A percentile compares a stretch with the other conserved stretches of the same genome.
Evolutionary conservation across 2,113 vertebrate genomes (phyloP).

Genomic region (Tragelaphus imberbis): DNA sequence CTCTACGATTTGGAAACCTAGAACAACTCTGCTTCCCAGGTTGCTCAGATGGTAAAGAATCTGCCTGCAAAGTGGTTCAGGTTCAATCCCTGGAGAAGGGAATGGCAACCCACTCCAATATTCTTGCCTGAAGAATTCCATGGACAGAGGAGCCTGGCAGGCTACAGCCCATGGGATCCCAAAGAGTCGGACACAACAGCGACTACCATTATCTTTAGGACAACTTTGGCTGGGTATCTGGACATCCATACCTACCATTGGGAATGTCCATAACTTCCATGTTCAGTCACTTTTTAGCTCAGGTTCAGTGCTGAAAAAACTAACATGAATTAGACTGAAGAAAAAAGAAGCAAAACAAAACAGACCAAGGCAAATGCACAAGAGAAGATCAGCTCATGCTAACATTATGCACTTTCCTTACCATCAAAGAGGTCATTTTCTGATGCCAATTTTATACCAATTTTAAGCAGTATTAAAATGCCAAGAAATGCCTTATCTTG

Average conservation of each 20-base stretch:
- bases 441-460: constrained; percentile 62
- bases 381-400: neutral
- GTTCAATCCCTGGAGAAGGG: neutral
- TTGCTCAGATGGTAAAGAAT: neutral
- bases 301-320: neutral
- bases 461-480: constrained; percentile 53
- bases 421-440: constrained; percentile 45
- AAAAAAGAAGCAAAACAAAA: neutral
- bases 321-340: neutral
- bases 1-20: neutral
- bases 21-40: neutral
- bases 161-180: neutral
- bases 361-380: neutral
- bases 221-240: neutral
- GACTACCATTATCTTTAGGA: neutral
- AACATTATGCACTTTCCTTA: neutral
- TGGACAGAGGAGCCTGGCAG: neutral
- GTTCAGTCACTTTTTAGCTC: neutral
- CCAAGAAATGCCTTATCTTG: constrained; percentile 52
- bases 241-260: neutral
- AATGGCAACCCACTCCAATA: neutral
- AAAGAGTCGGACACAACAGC: neutral
- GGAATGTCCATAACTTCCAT: neutral
- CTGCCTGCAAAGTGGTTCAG: neutral
- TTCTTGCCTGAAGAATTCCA: neutral